Evolutionary conservation across 2,113 vertebrate species (phyloP).

Genomic region (Cottus gobio): DNA sequence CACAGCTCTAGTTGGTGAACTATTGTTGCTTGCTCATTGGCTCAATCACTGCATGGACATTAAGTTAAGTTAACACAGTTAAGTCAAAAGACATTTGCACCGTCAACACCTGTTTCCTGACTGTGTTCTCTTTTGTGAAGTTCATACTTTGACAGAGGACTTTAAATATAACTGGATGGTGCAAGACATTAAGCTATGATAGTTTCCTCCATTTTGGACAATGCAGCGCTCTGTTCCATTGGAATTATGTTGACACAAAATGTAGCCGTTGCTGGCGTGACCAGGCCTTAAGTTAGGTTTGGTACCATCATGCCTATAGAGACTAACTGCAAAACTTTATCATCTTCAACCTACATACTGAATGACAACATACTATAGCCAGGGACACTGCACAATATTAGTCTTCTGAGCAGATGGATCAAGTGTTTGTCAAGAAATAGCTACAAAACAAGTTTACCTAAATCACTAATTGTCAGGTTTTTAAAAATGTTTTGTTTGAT

Average conservation of each 20-base stretch:
- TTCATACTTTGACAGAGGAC: no score
- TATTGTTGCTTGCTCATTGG: background rate
- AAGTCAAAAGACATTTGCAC: no score
- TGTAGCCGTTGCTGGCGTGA: background rate
- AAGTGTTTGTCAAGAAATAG: background rate
- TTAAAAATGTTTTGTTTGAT: background rate
- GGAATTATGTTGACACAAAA: background rate
- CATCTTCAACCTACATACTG: background rate
- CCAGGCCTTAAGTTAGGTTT: background rate
- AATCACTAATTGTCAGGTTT: background rate
- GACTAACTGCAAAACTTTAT: background rate
- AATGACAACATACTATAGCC: background rate
- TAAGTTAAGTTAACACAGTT: no score
- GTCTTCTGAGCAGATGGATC: background rate
- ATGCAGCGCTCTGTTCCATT: no score
- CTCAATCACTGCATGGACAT: no score
- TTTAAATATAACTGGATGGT: no score
- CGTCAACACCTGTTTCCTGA: no score
- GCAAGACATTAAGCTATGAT: no score
- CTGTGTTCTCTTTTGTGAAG: no score
- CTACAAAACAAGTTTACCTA: background rate
- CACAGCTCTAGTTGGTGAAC: background rate
- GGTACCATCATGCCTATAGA: background rate
- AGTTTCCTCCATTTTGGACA: no score
- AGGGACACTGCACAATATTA: background rate